These are phyloP conservation scores for Cecropterus lyciades DNA, from an alignment of 1,140 invertebrate genomes.

Conservation along the genomic window DNA sequence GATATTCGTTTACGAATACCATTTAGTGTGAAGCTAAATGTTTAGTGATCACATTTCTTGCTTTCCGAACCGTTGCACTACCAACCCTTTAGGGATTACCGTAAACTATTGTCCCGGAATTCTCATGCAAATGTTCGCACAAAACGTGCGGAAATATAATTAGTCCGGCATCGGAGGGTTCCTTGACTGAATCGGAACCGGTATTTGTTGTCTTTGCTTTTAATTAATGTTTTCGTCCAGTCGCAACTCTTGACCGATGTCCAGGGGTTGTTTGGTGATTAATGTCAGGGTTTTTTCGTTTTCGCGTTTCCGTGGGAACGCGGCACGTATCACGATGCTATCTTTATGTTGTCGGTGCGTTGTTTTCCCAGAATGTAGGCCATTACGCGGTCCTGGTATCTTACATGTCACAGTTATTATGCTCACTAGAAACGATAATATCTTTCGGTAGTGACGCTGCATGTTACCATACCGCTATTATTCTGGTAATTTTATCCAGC, in stretches of 20 bases:
- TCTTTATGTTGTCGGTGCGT: slow-evolving; percentile 71
- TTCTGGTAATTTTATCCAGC: slow-evolving; percentile 47
- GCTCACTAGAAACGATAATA: slow-evolving; percentile 75
- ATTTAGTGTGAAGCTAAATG: slow-evolving; percentile 55
- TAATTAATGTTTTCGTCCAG: slow-evolving; percentile 76
- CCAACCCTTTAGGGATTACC: slow-evolving; percentile 56
- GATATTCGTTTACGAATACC: slow-evolving; percentile 49
- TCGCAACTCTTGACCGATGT: slow-evolving; percentile 71
- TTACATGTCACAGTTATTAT: slow-evolving; percentile 80
- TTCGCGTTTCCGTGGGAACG: slow-evolving; percentile 76
- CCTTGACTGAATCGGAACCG: slow-evolving; percentile 70
- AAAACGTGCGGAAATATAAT: slow-evolving; percentile 80
- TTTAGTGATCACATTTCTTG: slow-evolving; percentile 72
- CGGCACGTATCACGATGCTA: slow-evolving; percentile 62
- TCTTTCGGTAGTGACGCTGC: slow-evolving; percentile 69
- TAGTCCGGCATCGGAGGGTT: slow-evolving; percentile 48
- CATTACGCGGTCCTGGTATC: slow-evolving; percentile 73
- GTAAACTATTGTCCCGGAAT: slow-evolving; percentile 65
- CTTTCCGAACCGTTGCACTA: slow-evolving; percentile 33
- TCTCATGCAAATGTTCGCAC: slow-evolving; percentile 73
- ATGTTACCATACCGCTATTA: slow-evolving; percentile 47
- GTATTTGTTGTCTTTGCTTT: slow-evolving; percentile 64
- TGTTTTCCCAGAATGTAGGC: slow-evolving; percentile 73
- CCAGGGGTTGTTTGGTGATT: slow-evolving; percentile 48
- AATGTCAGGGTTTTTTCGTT: slow-evolving; percentile 46